A percentile compares a stretch with the other conserved stretches of the same genome.
These are phyloP conservation scores for Semnornis frantzii DNA, from an alignment of 2,113 vertebrate species.

Conservation along the genomic window DNA sequence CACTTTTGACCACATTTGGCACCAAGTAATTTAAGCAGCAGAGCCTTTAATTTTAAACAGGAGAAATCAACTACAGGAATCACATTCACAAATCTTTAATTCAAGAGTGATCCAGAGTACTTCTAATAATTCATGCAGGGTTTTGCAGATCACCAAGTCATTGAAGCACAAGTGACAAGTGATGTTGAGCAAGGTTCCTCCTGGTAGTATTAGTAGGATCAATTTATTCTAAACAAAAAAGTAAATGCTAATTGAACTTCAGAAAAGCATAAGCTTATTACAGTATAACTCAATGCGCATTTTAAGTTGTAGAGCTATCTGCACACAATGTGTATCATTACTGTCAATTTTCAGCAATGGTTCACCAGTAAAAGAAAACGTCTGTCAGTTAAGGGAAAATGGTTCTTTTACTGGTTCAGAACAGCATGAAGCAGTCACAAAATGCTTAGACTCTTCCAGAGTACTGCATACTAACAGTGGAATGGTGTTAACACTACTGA, in stretches of 20 bases:
- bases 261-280: not conserved
- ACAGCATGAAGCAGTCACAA: not conserved
- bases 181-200: fast-evolving
- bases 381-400: not conserved
- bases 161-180: not conserved
- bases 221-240: not conserved
- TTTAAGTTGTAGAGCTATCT: not conserved
- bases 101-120: not conserved
- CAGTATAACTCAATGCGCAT: not conserved
- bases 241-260: not conserved
- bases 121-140: not conserved
- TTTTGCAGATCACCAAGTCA: not conserved
- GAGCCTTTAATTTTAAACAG: not conserved
- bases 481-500: not conserved
- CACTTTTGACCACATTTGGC: not conserved
- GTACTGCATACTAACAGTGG: not conserved
- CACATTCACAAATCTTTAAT: not conserved
- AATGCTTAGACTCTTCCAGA: not conserved
- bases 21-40: not conserved
- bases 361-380: not conserved
- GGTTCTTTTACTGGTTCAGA: not conserved
- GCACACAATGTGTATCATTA: not conserved
- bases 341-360: not conserved
- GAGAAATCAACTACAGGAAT: not conserved
- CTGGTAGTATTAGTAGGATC: not conserved